A percentile compares a stretch with the other conserved stretches of the same genome.
Evolutionary conservation across 2,113 vertebrate genomes (phyloP).

Genomic region (Lethenteron camtschaticum): DNA sequence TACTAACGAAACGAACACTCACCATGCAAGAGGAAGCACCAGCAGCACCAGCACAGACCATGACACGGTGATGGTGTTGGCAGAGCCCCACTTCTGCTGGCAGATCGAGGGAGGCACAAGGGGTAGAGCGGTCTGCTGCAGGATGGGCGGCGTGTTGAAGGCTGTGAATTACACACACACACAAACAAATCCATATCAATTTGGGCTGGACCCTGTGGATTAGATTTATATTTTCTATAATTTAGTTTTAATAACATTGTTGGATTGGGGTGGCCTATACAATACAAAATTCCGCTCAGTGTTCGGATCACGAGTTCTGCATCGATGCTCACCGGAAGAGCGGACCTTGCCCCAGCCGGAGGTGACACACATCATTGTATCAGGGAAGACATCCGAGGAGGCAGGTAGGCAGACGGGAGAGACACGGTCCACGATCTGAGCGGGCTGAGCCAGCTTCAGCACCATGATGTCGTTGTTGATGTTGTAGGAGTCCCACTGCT

Average conservation of each 20-base stretch:
- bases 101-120: slow-evolving; percentile 19
- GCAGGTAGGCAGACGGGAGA: slow-evolving; percentile 39
- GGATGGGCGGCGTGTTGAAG: slow-evolving; percentile 5
- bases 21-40: slow-evolving; percentile 23
- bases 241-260: too few species aligned
- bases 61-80: slow-evolving; percentile 19
- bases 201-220: too few species aligned
- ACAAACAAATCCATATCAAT: too few species aligned
- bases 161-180: neutral
- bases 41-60: slow-evolving; percentile 19
- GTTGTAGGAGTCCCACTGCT: slow-evolving; percentile 31
- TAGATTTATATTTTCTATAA: too few species aligned
- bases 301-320: too few species aligned
- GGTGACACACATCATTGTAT: slow-evolving; percentile 33
- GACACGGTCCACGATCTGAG: slow-evolving; percentile 20
- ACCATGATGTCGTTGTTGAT: slow-evolving; percentile 50
- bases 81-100: slow-evolving; percentile 16
- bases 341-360: slow-evolving; percentile 47
- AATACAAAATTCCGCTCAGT: too few species aligned
- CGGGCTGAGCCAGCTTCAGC: slow-evolving; percentile 39
- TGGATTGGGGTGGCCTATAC: too few species aligned
- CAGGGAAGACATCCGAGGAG: slow-evolving; percentile 19
- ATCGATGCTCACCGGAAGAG: slow-evolving; percentile 22
- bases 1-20: neutral
- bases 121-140: slow-evolving; percentile 24